phyloP scores from a whole-genome alignment of 2,797 vertebrate genomes.

The Bryconaethiops microstoma region DNA sequence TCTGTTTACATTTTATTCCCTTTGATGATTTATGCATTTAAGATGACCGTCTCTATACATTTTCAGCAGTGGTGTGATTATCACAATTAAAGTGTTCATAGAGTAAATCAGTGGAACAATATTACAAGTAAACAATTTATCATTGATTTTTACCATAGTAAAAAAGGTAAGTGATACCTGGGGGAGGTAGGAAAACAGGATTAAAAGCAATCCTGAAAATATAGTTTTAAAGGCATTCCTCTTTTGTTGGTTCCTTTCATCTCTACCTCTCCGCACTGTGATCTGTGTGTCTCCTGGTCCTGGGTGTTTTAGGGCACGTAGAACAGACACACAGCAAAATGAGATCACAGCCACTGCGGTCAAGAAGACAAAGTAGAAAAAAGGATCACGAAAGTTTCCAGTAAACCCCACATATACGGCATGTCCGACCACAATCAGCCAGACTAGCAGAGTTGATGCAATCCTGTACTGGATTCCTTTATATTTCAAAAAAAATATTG shows the following conservation, averaged over 20 bases:
- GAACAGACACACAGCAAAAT: constrained; percentile 39
- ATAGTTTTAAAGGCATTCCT: constrained; percentile 38
- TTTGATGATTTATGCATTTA: neutral
- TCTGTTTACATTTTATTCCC: too few species aligned
- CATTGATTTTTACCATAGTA: neutral
- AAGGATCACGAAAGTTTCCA: neutral
- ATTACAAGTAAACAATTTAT: neutral
- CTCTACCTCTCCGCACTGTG: neutral
- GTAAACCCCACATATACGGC: neutral
- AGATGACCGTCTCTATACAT: constrained; percentile 33
- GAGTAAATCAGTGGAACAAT: neutral
- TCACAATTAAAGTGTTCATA: constrained; percentile 6
- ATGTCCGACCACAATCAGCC: neutral
- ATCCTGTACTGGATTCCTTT: constrained; percentile 11
- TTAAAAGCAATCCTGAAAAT: constrained; percentile 18
- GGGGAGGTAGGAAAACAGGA: constrained; percentile 37
- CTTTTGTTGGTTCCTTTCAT: constrained; percentile 43
- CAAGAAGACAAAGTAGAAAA: neutral
- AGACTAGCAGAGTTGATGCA: neutral
- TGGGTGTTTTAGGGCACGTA: constrained; percentile 22
- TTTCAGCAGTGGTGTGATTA: constrained; percentile 27
- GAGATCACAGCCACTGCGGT: neutral
- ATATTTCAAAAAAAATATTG: constrained; percentile 30
- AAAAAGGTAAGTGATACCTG: constrained; percentile 1
- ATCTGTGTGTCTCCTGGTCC: constrained; percentile 33